phyloP scores from a whole-genome alignment of 1,140 invertebrate species.

The Drosophila equinoxialis region DNA sequence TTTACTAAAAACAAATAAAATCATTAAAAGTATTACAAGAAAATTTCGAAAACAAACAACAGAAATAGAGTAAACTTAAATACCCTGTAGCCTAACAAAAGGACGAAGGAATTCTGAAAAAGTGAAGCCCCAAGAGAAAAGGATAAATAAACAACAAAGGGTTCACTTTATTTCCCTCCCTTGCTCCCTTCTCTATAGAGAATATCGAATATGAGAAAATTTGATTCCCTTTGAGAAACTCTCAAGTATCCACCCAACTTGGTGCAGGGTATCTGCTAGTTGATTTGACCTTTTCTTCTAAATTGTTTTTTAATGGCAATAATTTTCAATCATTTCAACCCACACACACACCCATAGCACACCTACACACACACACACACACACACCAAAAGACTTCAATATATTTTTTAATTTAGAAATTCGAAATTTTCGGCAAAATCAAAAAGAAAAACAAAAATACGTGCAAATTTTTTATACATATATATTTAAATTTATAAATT shows the following conservation, averaged over 20 bases:
- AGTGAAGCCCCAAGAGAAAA: no score
- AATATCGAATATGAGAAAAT: no score
- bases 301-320: constrained; percentile 35
- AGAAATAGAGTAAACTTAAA: constrained; percentile 12
- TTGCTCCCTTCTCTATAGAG: no score
- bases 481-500: constrained; percentile 24
- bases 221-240: no score
- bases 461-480: constrained; percentile 55
- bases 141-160: no score
- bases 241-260: no score
- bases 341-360: constrained; percentile 11
- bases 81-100: not conserved
- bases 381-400: constrained; percentile 78
- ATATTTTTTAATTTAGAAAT: constrained; percentile 70
- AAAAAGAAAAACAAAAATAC: constrained; percentile 59
- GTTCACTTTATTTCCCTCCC: no score
- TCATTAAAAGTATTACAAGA: constrained; percentile 24
- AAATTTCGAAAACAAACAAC: not conserved
- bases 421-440: constrained; percentile 64
- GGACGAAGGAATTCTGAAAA: not conserved
- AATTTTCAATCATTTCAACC: constrained; percentile 63
- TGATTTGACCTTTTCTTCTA: not conserved
- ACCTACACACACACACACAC: constrained; percentile 27
- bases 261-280: not conserved
- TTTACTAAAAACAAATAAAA: constrained; percentile 44